Evolutionary conservation across 2,888 invertebrate species (phyloP), one percentile per base, ranked within the genome.

Genomic region (Dendrolimus houi): DNA sequence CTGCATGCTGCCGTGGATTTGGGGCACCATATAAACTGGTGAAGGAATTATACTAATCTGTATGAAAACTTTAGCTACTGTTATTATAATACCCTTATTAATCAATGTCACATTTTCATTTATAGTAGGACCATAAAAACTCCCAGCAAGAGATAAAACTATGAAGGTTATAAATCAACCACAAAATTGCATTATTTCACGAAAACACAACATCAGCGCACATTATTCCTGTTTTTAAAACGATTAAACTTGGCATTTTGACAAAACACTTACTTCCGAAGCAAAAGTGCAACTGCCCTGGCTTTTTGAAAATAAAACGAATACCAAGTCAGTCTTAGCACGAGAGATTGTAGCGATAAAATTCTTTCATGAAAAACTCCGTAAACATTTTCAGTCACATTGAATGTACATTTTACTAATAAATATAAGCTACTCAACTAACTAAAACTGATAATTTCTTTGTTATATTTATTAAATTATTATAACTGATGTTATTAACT

Each of bases 311-410:
- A 47, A 47, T 29, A 47, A 47, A 47, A 47, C 8, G 9, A 9
- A 47, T 47, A 47, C 29, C 29, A 29, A 29, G 29, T 29, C 29
- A 29, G 29, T 9, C 47, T 47, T 10, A 47, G 12, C 47, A 47
- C 12, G 47, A 47, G 9, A 47, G 47, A 47, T 47, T 12, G 47
- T 12, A 12, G 47, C 41, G 56, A 56, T 56, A 53, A 17, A 40
- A 53, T 53, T 53, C 41, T 53, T 56, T 56, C 41, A 41, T 52
- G 56, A 8, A 55, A 53, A 41, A 53, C 41, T 56, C 52, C 17
- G 47, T 10, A 47, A 8, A 47, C 47, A 47, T 47, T 47, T 29
- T 29, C 29, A 29, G 29, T 29, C 6, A 29, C 6, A 29, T 29
- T 29, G 29, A 29, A 29, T 29, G 29, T 29, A 29, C 29, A 6